Conservation (phyloP, 2,888 invertebrate genomes). For the Lamproptera curius region DNA sequence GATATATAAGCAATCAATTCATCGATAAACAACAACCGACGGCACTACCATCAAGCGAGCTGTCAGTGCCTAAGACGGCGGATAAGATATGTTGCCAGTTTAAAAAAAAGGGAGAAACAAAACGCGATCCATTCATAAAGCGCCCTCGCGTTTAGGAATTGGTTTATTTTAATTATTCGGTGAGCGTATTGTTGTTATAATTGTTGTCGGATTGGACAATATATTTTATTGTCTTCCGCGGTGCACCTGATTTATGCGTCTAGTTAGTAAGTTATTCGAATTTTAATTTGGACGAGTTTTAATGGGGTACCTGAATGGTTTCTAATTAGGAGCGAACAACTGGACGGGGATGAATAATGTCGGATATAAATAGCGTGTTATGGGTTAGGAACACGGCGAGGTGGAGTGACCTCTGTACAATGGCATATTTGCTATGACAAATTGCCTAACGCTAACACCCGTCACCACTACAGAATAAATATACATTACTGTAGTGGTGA, state of each 20-base stretch:
- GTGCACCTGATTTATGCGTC: conserved; percentile 68
- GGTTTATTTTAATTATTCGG: conserved; percentile 76
- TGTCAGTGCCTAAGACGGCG: conserved; percentile 64
- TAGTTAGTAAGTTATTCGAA: conserved; percentile 77
- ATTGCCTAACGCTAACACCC: no score
- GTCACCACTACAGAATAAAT: no score
- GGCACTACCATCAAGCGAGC: conserved; percentile 52
- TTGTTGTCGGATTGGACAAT: conserved; percentile 67
- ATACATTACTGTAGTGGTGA: no score
- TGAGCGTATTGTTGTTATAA: conserved; percentile 73
- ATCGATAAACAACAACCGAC: conserved; percentile 16
- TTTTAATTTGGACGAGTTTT: conserved; percentile 77
- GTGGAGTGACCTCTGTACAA: conserved; percentile 54
- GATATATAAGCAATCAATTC: conserved; percentile 5
- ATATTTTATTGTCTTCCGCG: conserved; percentile 75
- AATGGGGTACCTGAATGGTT: conserved; percentile 75
- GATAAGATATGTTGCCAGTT: conserved; percentile 70
- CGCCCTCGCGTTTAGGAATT: conserved; percentile 65
- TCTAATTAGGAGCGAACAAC: conserved; percentile 76
- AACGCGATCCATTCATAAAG: conserved; percentile 61
- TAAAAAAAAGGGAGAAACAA: conserved; percentile 45
- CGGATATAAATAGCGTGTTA: conserved; percentile 71
- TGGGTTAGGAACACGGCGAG: conserved; percentile 55
- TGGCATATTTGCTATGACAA: conserved; percentile 62
- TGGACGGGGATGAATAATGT: conserved; percentile 68